These are phyloP conservation scores for Nanorana parkeri DNA, from an alignment of 2,113 vertebrate genomes.

Conservation along the genomic window DNA sequence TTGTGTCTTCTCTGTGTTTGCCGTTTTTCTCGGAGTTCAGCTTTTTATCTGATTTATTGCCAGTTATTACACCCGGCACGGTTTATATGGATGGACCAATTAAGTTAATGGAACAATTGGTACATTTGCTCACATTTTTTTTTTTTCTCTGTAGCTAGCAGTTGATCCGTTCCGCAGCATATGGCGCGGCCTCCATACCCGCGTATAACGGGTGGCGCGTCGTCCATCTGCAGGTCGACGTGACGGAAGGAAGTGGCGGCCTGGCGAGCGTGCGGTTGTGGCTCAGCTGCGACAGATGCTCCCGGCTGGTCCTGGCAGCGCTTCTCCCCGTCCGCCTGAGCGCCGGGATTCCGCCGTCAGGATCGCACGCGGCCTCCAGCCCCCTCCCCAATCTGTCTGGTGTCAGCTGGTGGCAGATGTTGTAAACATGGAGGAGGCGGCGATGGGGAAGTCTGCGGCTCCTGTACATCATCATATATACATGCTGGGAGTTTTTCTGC, in stretches of 20 bases:
- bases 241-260: neutral
- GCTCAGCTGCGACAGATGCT: slow-evolving; percentile 1
- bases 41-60: no score
- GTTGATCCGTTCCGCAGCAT: no score
- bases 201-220: neutral
- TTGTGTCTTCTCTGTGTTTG: no score
- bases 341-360: neutral
- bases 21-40: no score
- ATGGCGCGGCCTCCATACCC: no score
- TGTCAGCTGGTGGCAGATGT: slow-evolving; percentile 14
- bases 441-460: neutral
- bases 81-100: no score
- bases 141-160: no score
- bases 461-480: neutral
- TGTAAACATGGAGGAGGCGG: neutral
- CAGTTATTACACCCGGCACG: no score
- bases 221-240: neutral
- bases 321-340: neutral
- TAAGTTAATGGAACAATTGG: no score
- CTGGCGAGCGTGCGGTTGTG: neutral
- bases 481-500: neutral
- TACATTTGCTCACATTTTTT: no score
- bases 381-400: slow-evolving; percentile 27
- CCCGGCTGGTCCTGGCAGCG: neutral
- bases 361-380: neutral